phyloP scores from a whole-genome alignment of 64 coral and sea anemone genomes.

The Trachythela sp. region DNA sequence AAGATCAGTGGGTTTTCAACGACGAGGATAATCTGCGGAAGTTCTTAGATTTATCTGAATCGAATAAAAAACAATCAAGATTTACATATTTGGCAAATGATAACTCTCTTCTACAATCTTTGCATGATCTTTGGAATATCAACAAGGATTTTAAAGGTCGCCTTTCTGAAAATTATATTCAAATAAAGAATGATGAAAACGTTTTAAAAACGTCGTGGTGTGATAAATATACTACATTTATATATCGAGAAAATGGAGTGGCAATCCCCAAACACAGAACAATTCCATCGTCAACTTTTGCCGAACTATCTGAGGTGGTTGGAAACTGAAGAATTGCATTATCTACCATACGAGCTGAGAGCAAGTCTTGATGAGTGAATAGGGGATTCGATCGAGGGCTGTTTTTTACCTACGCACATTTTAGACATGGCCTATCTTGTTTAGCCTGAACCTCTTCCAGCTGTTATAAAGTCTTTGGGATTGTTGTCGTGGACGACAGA shows the following conservation, averaged over 20 bases:
- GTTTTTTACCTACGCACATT: constrained; percentile 42
- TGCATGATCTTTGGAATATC: constrained; percentile 41
- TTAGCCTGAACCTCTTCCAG: constrained; percentile 22
- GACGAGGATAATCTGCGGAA: constrained; percentile 8
- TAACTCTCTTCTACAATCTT: background rate
- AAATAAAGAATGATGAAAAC: background rate
- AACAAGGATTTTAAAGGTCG: constrained; percentile 11
- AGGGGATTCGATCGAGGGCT: constrained; percentile 36
- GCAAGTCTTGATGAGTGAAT: background rate
- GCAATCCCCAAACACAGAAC: background rate
- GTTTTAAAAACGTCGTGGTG: constrained; percentile 14
- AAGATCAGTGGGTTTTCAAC: constrained; percentile 47
- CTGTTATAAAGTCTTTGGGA: background rate
- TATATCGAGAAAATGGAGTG: constrained; percentile 30
- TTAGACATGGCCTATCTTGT: constrained; percentile 51
- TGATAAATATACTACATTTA: constrained; percentile 55
- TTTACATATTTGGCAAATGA: constrained; percentile 33
- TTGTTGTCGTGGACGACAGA: constrained; percentile 45
- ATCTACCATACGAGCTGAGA: constrained; percentile 49
- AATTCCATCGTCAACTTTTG: constrained; percentile 48
- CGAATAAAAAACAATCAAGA: constrained; percentile 27
- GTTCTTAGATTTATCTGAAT: constrained; percentile 46
- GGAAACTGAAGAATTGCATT: constrained; percentile 48
- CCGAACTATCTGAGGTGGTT: constrained; percentile 55
- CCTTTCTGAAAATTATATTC: constrained; percentile 12